A percentile compares a stretch with the other conserved stretches of the same genome.
These are phyloP conservation scores for Elysia chlorotica DNA, from an alignment of 1,140 invertebrate species.

Conservation along the genomic window DNA sequence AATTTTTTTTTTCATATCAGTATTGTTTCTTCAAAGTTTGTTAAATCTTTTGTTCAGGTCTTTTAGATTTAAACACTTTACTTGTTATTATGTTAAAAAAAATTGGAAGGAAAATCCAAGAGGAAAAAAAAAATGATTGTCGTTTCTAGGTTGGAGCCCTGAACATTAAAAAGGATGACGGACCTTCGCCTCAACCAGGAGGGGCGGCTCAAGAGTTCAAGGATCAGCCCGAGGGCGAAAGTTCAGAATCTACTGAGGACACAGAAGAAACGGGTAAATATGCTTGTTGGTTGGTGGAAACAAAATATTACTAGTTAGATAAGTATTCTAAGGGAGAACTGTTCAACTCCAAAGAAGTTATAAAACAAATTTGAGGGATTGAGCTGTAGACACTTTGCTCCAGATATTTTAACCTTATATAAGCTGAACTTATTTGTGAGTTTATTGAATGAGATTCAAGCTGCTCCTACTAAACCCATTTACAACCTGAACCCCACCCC, in stretches of 20 bases:
- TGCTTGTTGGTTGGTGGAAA: neutral
- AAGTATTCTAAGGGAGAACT: too few relatives aligned
- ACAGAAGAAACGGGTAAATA: neutral
- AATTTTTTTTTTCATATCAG: neutral
- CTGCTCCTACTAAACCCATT: too few relatives aligned
- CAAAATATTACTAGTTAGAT: too few relatives aligned
- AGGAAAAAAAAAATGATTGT: too few relatives aligned
- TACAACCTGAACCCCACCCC: too few relatives aligned
- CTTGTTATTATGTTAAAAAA: neutral
- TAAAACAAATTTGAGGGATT: too few relatives aligned
- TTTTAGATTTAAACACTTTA: neutral
- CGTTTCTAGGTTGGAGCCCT: neutral
- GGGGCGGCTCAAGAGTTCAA: neutral
- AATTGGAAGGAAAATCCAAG: too few relatives aligned
- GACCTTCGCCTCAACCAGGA: neutral
- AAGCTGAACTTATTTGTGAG: too few relatives aligned
- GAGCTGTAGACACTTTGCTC: too few relatives aligned
- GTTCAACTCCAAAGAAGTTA: too few relatives aligned
- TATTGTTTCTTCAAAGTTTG: neutral
- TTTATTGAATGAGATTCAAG: too few relatives aligned
- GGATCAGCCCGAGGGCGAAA: neutral
- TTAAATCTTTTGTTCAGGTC: neutral
- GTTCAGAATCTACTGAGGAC: neutral
- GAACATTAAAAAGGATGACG: conserved; percentile 5
- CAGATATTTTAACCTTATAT: too few relatives aligned